A percentile compares a stretch with the other conserved stretches of the same genome.
Evolutionary conservation across 2,888 invertebrate genomes (phyloP).

Genomic region (Beris chalybata): DNA sequence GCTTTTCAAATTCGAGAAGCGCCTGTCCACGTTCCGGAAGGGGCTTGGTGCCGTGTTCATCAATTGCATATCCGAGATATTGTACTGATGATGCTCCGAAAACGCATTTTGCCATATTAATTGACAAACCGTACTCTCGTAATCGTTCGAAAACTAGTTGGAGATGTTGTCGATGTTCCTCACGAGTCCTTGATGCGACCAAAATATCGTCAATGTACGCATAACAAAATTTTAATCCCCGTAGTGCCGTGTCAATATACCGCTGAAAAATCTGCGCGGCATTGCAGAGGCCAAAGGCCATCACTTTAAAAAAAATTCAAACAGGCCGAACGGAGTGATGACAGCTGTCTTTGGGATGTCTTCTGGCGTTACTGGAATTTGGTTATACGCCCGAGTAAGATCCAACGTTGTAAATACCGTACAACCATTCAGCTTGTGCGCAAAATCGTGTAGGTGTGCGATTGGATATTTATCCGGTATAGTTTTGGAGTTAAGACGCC

Average conservation of each 20-base stretch:
- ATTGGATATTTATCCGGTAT: no score
- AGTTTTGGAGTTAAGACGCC: no score
- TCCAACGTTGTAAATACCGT: background rate
- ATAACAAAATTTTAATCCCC: background rate
- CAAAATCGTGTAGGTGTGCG: no score
- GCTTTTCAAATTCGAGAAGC: no score
- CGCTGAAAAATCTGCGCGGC: background rate
- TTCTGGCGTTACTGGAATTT: slow-evolving; percentile 1
- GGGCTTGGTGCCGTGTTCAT: no score
- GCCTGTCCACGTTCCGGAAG: no score
- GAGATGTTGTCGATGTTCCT: background rate
- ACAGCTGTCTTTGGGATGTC: background rate
- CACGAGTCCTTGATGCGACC: background rate
- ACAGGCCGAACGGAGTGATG: slow-evolving; percentile 6
- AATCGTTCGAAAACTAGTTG: background rate
- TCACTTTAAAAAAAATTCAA: slow-evolving; percentile 11
- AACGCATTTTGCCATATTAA: background rate
- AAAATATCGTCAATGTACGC: slow-evolving; percentile 1
- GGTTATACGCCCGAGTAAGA: background rate
- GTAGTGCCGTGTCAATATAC: slow-evolving; percentile 5
- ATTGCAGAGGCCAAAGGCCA: background rate
- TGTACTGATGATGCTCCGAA: background rate
- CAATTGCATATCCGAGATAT: no score
- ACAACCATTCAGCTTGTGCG: no score
- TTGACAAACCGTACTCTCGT: slow-evolving; percentile 7